A percentile compares a stretch with the other conserved stretches of the same genome.
phyloP scores from a whole-genome alignment of 2,888 invertebrate species.

The Hypomecis punctinalis region DNA sequence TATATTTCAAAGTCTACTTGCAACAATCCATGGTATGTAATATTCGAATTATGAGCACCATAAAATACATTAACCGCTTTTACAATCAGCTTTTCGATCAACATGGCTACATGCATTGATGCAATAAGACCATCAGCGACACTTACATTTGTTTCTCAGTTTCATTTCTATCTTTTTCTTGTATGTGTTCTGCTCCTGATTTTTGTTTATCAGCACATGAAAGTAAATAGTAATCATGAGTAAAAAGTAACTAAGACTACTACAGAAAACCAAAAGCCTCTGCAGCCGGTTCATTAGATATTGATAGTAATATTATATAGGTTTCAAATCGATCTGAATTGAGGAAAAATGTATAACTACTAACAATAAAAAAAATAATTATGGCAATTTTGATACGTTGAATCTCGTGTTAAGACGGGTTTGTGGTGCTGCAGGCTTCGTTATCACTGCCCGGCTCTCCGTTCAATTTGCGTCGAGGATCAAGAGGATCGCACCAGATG shows the following conservation, averaged over 20 bases:
- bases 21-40: slow-evolving; percentile 57
- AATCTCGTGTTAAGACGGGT: slow-evolving; percentile 47
- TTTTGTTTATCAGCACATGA: slow-evolving; percentile 85
- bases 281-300: slow-evolving; percentile 65
- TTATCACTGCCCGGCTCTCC: slow-evolving; percentile 98
- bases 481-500: slow-evolving; percentile 96
- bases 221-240: slow-evolving; percentile 66
- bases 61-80: slow-evolving; percentile 26
- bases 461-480: slow-evolving; percentile 96
- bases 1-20: slow-evolving; percentile 57
- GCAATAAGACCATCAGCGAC: slow-evolving; percentile 64
- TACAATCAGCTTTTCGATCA: slow-evolving; percentile 4
- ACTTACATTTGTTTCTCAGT: slow-evolving; percentile 59
- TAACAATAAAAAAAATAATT: slow-evolving; percentile 27
- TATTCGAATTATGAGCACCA: slow-evolving; percentile 14
- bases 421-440: slow-evolving; percentile 90
- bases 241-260: slow-evolving; percentile 50
- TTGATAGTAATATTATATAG: slow-evolving; percentile 45
- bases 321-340: slow-evolving; percentile 75
- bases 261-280: slow-evolving; percentile 67
- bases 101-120: slow-evolving; percentile 57
- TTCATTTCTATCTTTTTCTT: slow-evolving; percentile 42
- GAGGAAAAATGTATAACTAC: slow-evolving; percentile 69
- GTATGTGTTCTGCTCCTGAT: slow-evolving; percentile 56
- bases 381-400: slow-evolving; percentile 23